Percentiles rank a stretch among this genome's conserved stretches.
Evolutionary conservation across 2,113 vertebrate genomes (phyloP).

Genomic region (Stigmatopora nigra): DNA sequence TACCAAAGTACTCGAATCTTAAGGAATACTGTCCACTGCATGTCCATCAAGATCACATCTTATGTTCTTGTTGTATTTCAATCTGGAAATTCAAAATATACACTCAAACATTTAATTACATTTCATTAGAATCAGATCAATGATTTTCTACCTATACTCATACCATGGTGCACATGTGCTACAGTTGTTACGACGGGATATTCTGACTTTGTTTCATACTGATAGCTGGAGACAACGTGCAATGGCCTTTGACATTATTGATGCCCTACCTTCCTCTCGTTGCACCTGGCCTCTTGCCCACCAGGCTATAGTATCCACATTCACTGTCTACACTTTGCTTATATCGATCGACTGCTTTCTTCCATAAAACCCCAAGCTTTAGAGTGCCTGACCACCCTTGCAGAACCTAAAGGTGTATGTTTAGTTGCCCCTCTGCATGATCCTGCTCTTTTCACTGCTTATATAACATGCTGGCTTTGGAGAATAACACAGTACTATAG

Average conservation of each 20-base stretch:
- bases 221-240: background rate
- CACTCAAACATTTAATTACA: background rate
- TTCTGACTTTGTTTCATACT: background rate
- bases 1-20: background rate
- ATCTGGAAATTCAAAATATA: background rate
- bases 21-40: background rate
- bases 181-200: background rate
- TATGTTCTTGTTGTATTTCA: background rate
- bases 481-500: constrained; percentile 3
- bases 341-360: constrained; percentile 15
- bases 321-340: constrained; percentile 24
- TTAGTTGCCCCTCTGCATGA: constrained; percentile 38
- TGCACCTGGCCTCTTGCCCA: constrained; percentile 2
- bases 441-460: constrained; percentile 39
- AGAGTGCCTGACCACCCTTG: constrained; percentile 4
- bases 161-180: background rate
- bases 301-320: constrained; percentile 9
- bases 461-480: constrained; percentile 37
- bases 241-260: constrained; percentile 15
- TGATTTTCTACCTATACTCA: background rate
- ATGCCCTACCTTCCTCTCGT: constrained; percentile 21
- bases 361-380: constrained; percentile 27
- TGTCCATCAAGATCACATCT: background rate
- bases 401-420: constrained; percentile 6
- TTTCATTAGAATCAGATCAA: background rate